Evolutionary conservation across 2,797 vertebrate genomes (phyloP), one percentile per base, ranked within the genome.

Genomic region (Rhadinocentrus ornatus): DNA sequence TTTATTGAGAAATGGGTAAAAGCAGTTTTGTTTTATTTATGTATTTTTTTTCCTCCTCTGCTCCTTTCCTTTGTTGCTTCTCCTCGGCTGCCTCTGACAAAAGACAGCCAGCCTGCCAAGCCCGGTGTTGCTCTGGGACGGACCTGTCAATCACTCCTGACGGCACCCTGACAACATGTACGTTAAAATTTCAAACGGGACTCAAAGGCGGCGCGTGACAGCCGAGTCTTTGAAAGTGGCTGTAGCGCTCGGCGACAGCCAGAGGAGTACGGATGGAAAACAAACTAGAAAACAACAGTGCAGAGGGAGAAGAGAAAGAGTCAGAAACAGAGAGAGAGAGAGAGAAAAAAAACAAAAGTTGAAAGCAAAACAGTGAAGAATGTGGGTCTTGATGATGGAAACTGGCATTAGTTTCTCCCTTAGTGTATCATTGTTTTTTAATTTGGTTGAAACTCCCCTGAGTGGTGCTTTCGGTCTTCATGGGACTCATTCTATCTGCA

Each of bases 121-220:
- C 93, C 91, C 86, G 81, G 91, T 89, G 92, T 91, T 93, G 94
- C 94, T 94, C 91, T 93, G 94, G 95, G 95, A 95, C 93, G 84
- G 88, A 93, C 89, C 94, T 94, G 95, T 95, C 95, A 95, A 94
- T 95, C 94, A 95, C 87, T 84, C 86, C 93, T 94, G 93, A 95
- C 92, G 92, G 94, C 93, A 84, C 93, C 91, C 93, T 94, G 94
- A 95, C 93, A 95, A 95, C 94, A 92, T 93, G 94, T 94, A 94
- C 93, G 93, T 94, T 94, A 92, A 95, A 94, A 95, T 95, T 95
- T 94, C 93, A 95, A 95, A 93, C 90, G 67, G 89, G 92, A 93
- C 93, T 94, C 95, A 94, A 95, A 95, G 94, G 88, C 88, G 68
- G 83, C 69, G 89, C 78, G 88, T 95, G 94, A 95, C 95, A 95